A percentile compares a stretch with the other conserved stretches of the same genome.
These are phyloP conservation scores for Hybognathus amarus DNA, from an alignment of 2,797 vertebrate species.

Conservation along the genomic window DNA sequence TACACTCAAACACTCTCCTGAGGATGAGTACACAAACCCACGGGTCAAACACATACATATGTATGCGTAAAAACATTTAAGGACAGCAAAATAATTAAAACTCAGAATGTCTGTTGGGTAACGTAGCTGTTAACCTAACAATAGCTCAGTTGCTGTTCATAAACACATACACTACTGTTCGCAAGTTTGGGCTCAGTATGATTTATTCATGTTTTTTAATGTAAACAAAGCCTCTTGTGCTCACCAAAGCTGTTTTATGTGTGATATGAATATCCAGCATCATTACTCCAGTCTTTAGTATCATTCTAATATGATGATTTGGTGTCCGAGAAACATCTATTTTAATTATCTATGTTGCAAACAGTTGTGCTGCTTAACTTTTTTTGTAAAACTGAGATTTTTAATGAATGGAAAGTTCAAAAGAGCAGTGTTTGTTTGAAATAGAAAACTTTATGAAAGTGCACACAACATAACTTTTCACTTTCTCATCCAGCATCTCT, in stretches of 20 bases:
- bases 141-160: not conserved
- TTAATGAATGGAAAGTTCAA: not conserved
- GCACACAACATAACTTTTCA: not conserved
- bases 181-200: too few species aligned
- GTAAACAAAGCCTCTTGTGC: not conserved
- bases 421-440: too few species aligned
- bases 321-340: not conserved
- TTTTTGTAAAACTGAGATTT: too few species aligned
- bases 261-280: not conserved
- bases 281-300: not conserved
- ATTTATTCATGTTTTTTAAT: not conserved
- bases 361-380: not conserved
- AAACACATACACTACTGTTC: not conserved
- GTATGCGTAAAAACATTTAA: not conserved
- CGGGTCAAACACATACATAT: not conserved
- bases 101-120: not conserved
- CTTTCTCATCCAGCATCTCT: not conserved
- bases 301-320: not conserved
- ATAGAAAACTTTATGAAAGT: not conserved
- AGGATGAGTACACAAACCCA: not conserved
- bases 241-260: not conserved
- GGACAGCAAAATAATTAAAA: slow-evolving; percentile 4
- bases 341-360: not conserved
- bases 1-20: slow-evolving; percentile 13
- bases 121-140: not conserved